These are phyloP conservation scores for Acanthosepion esculentum DNA, from an alignment of 2,888 invertebrate species.

Conservation along the genomic window DNA sequence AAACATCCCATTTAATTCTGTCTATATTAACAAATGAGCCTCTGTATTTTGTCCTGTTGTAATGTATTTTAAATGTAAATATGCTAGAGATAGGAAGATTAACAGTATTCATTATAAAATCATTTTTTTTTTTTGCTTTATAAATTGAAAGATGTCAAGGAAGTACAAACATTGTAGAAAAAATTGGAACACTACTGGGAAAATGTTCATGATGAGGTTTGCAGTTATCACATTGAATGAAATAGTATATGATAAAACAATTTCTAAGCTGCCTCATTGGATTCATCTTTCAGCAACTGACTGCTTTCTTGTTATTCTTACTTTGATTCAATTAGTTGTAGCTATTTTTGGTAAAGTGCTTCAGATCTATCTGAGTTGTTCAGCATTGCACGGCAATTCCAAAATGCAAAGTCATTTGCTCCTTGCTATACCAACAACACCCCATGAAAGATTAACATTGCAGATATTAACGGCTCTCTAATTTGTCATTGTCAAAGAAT, in stretches of 20 bases:
- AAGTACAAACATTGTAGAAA: not conserved
- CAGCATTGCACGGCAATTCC: not conserved
- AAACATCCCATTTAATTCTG: too few relatives aligned
- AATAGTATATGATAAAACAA: not conserved
- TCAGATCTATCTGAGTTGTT: not conserved
- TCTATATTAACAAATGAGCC: too few relatives aligned
- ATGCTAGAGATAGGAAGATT: too few relatives aligned
- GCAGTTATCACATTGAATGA: conserved; percentile 33
- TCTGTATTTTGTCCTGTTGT: too few relatives aligned
- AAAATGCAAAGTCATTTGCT: not conserved
- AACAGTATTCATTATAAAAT: not conserved
- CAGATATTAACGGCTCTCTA: not conserved
- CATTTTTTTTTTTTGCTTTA: not conserved
- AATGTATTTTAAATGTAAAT: too few relatives aligned
- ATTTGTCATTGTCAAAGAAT: not conserved
- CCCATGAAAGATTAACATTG: not conserved
- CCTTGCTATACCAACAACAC: not conserved
- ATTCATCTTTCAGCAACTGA: not conserved
- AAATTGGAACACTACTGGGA: not conserved
- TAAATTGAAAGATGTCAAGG: not conserved
- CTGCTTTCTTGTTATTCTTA: not conserved
- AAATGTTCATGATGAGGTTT: not conserved
- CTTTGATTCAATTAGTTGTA: not conserved
- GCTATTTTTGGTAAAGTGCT: conserved; percentile 1
- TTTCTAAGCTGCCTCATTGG: conserved; percentile 33